Evolutionary conservation across 2,113 vertebrate species (phyloP).

Genomic region (Clarias gariepinus): DNA sequence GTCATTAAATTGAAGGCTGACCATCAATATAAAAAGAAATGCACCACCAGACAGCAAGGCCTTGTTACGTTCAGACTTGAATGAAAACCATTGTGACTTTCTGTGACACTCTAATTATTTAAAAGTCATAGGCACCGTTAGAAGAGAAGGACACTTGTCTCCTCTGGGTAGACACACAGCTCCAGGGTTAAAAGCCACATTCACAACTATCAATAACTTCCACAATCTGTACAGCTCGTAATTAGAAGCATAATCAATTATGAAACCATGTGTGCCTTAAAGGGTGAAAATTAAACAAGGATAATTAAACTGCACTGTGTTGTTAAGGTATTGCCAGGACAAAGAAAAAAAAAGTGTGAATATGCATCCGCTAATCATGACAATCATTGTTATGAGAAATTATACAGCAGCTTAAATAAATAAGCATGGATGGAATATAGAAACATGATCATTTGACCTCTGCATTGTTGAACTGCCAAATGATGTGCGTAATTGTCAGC

Average conservation of each 20-base stretch:
- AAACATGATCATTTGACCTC: slow-evolving; percentile 73
- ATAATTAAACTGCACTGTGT: slow-evolving; percentile 26
- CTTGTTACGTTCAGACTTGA: slow-evolving; percentile 65
- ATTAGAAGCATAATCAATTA: slow-evolving; percentile 79
- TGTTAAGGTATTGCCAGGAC: background rate
- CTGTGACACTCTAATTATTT: slow-evolving; percentile 69
- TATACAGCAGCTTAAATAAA: slow-evolving; percentile 50
- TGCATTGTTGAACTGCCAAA: slow-evolving; percentile 79
- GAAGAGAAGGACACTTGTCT: slow-evolving; percentile 72
- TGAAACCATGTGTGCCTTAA: slow-evolving; percentile 60
- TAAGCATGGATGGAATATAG: slow-evolving; percentile 52
- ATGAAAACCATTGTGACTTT: slow-evolving; percentile 64
- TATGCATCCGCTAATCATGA: slow-evolving; percentile 7
- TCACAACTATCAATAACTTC: slow-evolving; percentile 78
- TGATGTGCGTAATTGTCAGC: slow-evolving; percentile 88
- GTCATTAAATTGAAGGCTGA: slow-evolving; percentile 51
- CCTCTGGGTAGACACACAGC: slow-evolving; percentile 72
- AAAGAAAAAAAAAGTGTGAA: slow-evolving; percentile 28
- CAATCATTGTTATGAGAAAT: slow-evolving; percentile 50
- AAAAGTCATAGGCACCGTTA: slow-evolving; percentile 73
- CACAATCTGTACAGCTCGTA: slow-evolving; percentile 76
- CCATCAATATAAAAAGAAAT: slow-evolving; percentile 24
- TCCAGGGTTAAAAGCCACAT: slow-evolving; percentile 73
- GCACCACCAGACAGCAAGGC: slow-evolving; percentile 37
- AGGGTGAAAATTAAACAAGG: slow-evolving; percentile 51